These are phyloP conservation scores for Sylvicapra grimmia DNA, from an alignment of 2,113 vertebrate genomes.

Conservation along the genomic window DNA sequence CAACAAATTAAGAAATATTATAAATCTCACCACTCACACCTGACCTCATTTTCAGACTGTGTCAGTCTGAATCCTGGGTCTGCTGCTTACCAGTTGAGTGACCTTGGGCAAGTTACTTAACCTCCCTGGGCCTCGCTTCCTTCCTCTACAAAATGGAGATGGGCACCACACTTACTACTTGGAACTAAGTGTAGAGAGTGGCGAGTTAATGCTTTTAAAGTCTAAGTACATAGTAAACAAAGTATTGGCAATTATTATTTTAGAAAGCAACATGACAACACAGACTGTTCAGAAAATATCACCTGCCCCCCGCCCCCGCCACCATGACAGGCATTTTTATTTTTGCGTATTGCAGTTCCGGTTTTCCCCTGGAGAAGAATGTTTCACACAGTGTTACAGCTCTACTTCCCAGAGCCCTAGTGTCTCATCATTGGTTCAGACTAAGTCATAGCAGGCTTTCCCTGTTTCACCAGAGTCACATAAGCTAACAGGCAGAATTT, in stretches of 20 bases:
- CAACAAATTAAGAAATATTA: background rate
- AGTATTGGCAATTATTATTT: background rate
- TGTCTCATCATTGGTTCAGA: background rate
- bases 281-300: background rate
- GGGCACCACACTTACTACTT: background rate
- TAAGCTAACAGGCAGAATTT: background rate
- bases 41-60: background rate
- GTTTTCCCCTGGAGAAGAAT: background rate
- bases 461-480: background rate
- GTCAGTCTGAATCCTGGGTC: background rate
- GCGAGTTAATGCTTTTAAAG: background rate
- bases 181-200: background rate
- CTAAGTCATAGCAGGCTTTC: background rate
- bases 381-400: too few species aligned
- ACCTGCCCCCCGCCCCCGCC: fast-evolving
- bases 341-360: background rate
- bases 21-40: background rate
- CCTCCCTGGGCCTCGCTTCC: background rate
- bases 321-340: background rate
- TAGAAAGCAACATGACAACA: background rate
- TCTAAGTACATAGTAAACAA: background rate
- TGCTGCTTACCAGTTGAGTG: background rate
- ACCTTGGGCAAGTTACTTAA: background rate
- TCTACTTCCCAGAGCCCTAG: background rate
- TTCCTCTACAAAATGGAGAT: background rate